A percentile compares a stretch with the other conserved stretches of the same genome.
Evolutionary conservation across 1,140 invertebrate genomes (phyloP).

Genomic region (Calycopis cecrops): DNA sequence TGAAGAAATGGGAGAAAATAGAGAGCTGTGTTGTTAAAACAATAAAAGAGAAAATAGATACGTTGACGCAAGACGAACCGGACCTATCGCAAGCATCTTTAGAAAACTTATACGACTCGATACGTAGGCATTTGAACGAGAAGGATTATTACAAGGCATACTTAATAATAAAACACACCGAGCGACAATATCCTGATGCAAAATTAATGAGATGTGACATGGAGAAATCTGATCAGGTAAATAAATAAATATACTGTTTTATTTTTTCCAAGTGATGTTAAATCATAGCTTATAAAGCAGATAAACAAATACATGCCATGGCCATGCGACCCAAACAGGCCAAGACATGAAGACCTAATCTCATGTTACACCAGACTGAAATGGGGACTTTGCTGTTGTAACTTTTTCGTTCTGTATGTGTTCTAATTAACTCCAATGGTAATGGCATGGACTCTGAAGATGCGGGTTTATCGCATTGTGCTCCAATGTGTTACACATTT

Average conservation of each 20-base stretch:
- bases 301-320: too few relatives aligned
- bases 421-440: too few relatives aligned
- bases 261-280: too few relatives aligned
- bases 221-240: conserved; percentile 70
- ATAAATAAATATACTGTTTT: conserved; percentile 10
- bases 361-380: too few relatives aligned
- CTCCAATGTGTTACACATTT: too few relatives aligned
- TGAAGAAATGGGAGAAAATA: conserved; percentile 66
- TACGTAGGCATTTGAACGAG: conserved; percentile 50
- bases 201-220: conserved; percentile 64
- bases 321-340: too few relatives aligned
- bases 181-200: conserved; percentile 65
- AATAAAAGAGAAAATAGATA: conserved; percentile 62
- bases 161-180: conserved; percentile 63
- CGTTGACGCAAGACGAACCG: conserved; percentile 64
- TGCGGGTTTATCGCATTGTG: too few relatives aligned
- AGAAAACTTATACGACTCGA: conserved; percentile 61
- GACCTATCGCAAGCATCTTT: conserved; percentile 59
- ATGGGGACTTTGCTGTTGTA: too few relatives aligned
- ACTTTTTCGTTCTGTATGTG: too few relatives aligned
- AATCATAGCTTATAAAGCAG: too few relatives aligned
- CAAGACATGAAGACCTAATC: too few relatives aligned
- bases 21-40: conserved; percentile 49
- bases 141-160: conserved; percentile 68
- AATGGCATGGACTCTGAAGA: too few relatives aligned